A percentile compares a stretch with the other conserved stretches of the same genome.
Evolutionary conservation across 2,113 vertebrate species (phyloP).

Genomic region (Podarcis cretensis): DNA sequence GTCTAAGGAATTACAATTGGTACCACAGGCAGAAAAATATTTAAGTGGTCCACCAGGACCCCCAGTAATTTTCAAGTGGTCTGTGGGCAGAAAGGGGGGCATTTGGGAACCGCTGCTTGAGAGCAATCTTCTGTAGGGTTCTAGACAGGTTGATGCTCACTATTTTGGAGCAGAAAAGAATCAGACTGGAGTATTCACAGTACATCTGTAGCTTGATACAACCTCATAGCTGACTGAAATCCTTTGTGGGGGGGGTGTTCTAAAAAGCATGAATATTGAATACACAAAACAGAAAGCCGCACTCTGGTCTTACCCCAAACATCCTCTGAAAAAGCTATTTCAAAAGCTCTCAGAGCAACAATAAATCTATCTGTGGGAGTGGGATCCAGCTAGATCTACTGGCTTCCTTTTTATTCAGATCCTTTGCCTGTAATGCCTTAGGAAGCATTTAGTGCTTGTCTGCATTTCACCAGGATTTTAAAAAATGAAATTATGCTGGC

Average conservation of each 20-base stretch:
- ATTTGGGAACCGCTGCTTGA: too few relatives aligned
- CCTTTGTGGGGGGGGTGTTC: too few relatives aligned
- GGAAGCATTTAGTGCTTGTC: not conserved
- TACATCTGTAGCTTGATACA: not conserved
- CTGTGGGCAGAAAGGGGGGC: too few relatives aligned
- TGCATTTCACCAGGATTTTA: not conserved
- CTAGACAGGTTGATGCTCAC: not conserved
- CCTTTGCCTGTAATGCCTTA: not conserved
- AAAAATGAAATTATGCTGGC: not conserved
- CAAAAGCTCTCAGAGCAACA: not conserved
- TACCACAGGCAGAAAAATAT: too few relatives aligned
- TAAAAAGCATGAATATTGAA: not conserved
- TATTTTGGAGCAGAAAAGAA: not conserved
- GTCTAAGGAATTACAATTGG: too few relatives aligned
- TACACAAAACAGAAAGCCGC: not conserved
- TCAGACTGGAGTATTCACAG: not conserved
- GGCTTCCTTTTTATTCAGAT: constrained; percentile 6
- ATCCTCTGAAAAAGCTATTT: not conserved
- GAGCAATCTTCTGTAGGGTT: not conserved
- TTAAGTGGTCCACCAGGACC: too few relatives aligned
- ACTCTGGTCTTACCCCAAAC: not conserved
- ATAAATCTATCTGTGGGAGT: not conserved
- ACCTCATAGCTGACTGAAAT: not conserved
- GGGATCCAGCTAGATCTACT: not conserved
- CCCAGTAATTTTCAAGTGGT: too few relatives aligned